phyloP scores from a whole-genome alignment of 2,888 invertebrate genomes.

The Oxyteleia sp. region DNA sequence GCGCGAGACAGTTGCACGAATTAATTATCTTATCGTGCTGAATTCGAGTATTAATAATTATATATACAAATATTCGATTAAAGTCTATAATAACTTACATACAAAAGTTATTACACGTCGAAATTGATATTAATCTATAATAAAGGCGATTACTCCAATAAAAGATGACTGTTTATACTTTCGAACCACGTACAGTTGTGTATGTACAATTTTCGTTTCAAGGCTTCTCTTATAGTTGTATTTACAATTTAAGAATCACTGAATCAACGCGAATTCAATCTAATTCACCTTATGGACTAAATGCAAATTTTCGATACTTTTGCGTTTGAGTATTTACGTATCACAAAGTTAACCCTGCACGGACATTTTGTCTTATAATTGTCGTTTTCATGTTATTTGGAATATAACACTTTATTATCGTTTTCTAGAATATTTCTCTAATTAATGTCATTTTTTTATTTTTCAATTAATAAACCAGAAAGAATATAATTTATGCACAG shows the following conservation, averaged over 20 bases:
- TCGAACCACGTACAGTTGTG: constrained; percentile 21
- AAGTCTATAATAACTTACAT: constrained; percentile 55
- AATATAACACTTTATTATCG: no score
- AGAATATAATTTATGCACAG: no score
- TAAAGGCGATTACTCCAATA: background rate
- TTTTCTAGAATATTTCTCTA: no score
- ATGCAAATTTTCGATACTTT: constrained; percentile 50
- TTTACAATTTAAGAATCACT: constrained; percentile 45
- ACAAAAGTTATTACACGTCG: constrained; percentile 23
- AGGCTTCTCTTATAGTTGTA: constrained; percentile 35
- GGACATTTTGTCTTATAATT: no score
- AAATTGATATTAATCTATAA: constrained; percentile 18
- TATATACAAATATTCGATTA: constrained; percentile 58
- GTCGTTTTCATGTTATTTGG: no score
- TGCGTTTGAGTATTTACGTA: constrained; percentile 48
- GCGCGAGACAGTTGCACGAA: constrained; percentile 18
- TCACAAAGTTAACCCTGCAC: constrained; percentile 39
- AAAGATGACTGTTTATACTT: constrained; percentile 5
- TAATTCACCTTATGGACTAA: constrained; percentile 30
- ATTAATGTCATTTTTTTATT: no score
- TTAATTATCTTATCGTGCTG: constrained; percentile 15
- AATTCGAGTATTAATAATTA: constrained; percentile 41
- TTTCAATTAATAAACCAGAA: no score
- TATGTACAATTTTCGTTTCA: constrained; percentile 54
- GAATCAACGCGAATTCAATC: constrained; percentile 9